Percentiles rank a stretch among this genome's conserved stretches.
phyloP scores from a whole-genome alignment of 2,888 invertebrate species.

The Microplitis manilae region DNA sequence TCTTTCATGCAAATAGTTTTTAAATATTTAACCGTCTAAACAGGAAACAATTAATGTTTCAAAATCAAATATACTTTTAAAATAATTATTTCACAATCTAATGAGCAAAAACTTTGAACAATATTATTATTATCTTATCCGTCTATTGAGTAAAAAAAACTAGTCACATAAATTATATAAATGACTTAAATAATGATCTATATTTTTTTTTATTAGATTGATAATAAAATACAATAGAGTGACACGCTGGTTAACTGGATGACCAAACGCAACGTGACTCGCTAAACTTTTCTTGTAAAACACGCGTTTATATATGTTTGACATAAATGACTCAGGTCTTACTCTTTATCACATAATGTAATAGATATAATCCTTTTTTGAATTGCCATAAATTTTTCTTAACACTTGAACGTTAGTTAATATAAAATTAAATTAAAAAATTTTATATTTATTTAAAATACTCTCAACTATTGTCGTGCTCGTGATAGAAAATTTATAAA shows the following conservation, averaged over 20 bases:
- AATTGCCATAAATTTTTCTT: neutral
- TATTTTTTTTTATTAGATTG: constrained; percentile 3
- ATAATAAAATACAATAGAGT: neutral
- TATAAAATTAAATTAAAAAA: too few species aligned
- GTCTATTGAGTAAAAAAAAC: neutral
- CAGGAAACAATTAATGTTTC: too few species aligned
- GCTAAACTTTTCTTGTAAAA: neutral
- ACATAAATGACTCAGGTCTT: neutral
- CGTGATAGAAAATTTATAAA: too few species aligned
- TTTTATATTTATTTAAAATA: too few species aligned
- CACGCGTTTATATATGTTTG: neutral
- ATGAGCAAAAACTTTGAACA: too few species aligned
- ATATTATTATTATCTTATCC: neutral
- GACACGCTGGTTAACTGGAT: constrained; percentile 9
- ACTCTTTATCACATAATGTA: neutral
- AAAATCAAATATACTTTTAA: too few species aligned
- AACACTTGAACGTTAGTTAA: too few species aligned
- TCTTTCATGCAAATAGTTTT: too few species aligned
- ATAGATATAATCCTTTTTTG: neutral
- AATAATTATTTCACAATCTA: too few species aligned
- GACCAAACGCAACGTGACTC: constrained; percentile 10
- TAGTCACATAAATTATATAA: neutral
- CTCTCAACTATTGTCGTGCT: too few species aligned
- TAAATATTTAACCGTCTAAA: too few species aligned
- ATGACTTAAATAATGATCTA: neutral